Evolutionary conservation across 2,888 invertebrate genomes (phyloP), one percentile per base, ranked within the genome.

Genomic region (Troides helena): DNA sequence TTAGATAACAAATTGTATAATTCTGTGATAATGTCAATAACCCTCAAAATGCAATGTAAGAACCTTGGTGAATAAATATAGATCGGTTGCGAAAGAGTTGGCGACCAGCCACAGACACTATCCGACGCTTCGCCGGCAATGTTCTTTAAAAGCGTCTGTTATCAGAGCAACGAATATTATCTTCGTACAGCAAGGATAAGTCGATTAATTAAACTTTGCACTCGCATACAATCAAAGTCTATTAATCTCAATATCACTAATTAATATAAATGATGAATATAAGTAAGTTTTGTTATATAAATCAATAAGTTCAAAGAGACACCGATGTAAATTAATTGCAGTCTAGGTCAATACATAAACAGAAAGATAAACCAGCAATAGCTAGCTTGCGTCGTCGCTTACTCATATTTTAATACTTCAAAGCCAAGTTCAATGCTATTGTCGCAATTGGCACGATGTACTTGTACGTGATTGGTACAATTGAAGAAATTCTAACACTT

Each of bases 1-100:
- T 87, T 84, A 80, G 74, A 80, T 88, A 88, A 88, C 80, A 77
- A 73, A 83, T 87, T 87, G 84, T 86, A 85, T 86, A 88, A 89
- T 80, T 74, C 76, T 74, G 77, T 82, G 80, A 78, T 85, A 85
- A 88, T 88, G 92, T 92, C 92, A 92, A 90, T 92, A 91, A 92
- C 92, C 92, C 85, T 86, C 87, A 89, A 90, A 91, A 86, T 87
- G 86, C 87, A 86, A 85, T 82, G 83, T 83, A 84, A 83, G 84
- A 89, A 90, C 90, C 91, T 90, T 91, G 89, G 85, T 81, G 81
- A 74, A 77, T 87, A 90, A 85, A 88, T 86, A 85, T 90, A 90
- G 86, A 85, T 77, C 78, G 73, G 81, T 90, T 90, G 86, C 87
- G 89, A 90, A 89, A 91, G 83, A 83, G 79, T 89, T 92, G 92